Evolutionary conservation across 2,797 vertebrate species (phyloP).

Genomic region (Paratrypauchen microcephalus): DNA sequence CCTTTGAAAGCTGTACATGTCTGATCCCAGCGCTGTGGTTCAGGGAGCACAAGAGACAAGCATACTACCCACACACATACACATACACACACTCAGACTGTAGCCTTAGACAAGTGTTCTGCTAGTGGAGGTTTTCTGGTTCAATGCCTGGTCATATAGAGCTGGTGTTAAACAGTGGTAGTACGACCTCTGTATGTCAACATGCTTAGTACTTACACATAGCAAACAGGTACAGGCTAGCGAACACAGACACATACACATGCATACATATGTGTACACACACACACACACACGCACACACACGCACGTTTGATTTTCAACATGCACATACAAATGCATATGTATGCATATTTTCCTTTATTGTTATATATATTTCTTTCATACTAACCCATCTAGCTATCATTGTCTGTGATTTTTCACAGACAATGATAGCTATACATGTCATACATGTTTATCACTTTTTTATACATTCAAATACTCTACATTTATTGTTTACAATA

Average conservation of each 20-base stretch:
- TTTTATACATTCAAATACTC: not conserved
- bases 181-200: slow-evolving; percentile 38
- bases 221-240: slow-evolving; percentile 2
- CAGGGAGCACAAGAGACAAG: slow-evolving; percentile 41
- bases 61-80: slow-evolving; percentile 17
- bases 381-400: no score
- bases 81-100: slow-evolving; percentile 15
- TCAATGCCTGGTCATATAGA: slow-evolving; percentile 47
- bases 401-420: no score
- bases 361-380: no score
- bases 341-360: no score
- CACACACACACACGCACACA: not conserved
- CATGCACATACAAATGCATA: not conserved
- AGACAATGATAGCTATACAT: no score
- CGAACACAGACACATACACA: not conserved
- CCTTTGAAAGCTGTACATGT: slow-evolving; percentile 64
- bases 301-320: not conserved
- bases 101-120: slow-evolving; percentile 22
- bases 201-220: slow-evolving; percentile 17
- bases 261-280: not conserved
- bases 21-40: slow-evolving; percentile 60
- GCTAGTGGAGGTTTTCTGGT: slow-evolving; percentile 46
- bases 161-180: slow-evolving; percentile 49
- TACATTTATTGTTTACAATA: not conserved
- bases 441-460: not conserved